Percentiles rank a stretch among this genome's conserved stretches.
Evolutionary conservation across 2,888 invertebrate genomes (phyloP).

Genomic region (Orchesellides sinensis): DNA sequence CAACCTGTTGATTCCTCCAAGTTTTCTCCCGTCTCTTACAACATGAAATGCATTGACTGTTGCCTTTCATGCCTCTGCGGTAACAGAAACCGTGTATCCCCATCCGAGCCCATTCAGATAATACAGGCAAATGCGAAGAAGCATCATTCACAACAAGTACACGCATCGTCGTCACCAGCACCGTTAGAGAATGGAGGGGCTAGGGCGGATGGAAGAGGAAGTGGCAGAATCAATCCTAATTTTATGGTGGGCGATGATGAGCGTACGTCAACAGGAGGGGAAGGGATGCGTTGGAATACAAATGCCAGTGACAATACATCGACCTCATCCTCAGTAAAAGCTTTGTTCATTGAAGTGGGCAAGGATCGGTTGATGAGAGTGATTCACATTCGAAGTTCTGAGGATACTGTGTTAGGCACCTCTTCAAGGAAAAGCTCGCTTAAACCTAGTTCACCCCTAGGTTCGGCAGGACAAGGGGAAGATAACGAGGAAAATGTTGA

Average conservation of each 20-base stretch:
- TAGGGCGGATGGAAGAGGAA: not conserved
- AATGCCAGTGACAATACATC: slow-evolving; percentile 1
- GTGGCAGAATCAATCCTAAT: slow-evolving; percentile 25
- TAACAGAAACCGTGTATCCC: slow-evolving; percentile 54
- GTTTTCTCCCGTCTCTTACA: too few species aligned
- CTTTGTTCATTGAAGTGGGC: slow-evolving; percentile 70
- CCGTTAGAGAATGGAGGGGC: slow-evolving; percentile 16
- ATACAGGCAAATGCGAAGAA: slow-evolving; percentile 30
- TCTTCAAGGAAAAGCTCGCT: not conserved
- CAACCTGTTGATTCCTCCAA: slow-evolving; percentile 37
- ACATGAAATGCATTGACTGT: slow-evolving; percentile 49
- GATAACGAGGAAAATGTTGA: not conserved
- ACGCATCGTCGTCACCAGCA: too few species aligned
- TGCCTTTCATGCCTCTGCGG: slow-evolving; percentile 53
- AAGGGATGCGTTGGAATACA: not conserved
- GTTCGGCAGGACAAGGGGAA: too few species aligned
- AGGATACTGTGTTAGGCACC: not conserved
- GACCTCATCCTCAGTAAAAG: slow-evolving; percentile 29
- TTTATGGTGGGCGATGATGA: slow-evolving; percentile 21
- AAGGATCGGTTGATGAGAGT: slow-evolving; percentile 70
- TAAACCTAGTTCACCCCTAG: not conserved
- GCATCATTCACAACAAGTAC: not conserved
- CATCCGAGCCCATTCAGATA: slow-evolving; percentile 56
- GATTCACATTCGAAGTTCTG: slow-evolving; percentile 60
- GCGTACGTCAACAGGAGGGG: not conserved